Conservation (phyloP, 2,797 vertebrate genomes). For the Phataginus tetradactyla region DNA sequence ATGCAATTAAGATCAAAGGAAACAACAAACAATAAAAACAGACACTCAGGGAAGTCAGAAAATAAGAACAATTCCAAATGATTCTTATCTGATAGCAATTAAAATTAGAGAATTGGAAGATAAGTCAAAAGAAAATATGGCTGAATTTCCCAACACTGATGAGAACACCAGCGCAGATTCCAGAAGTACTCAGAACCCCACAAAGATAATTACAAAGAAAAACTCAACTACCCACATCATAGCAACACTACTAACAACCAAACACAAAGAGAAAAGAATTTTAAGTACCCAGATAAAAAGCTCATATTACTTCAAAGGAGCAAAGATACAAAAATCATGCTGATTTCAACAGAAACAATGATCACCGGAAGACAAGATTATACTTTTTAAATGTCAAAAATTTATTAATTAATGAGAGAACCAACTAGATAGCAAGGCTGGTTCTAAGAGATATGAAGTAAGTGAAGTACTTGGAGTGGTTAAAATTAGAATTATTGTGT, state of each 20-base stretch:
- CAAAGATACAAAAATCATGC: neutral
- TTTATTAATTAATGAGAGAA: neutral
- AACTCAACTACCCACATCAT: neutral
- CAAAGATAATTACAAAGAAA: conserved; percentile 1
- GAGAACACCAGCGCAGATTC: neutral
- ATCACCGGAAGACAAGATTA: neutral
- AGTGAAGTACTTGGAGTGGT: neutral
- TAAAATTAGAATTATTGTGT: neutral
- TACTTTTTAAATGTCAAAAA: neutral
- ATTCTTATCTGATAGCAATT: neutral
- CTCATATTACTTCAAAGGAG: neutral
- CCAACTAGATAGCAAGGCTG: neutral
- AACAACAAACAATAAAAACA: neutral
- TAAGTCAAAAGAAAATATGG: neutral
- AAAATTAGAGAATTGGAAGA: neutral
- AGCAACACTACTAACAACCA: neutral
- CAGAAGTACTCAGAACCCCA: neutral
- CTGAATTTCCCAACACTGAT: conserved; percentile 1
- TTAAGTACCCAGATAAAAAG: neutral
- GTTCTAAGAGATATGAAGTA: neutral
- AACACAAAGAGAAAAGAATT: neutral
- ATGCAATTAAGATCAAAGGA: neutral
- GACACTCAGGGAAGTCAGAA: neutral
- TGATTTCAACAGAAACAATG: neutral
- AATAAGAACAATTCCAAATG: neutral